Evolutionary conservation across 37 sponge, comb jelly and placozoan species (phyloP), one percentile per base, ranked within the genome.

Genomic region (Spongia lamella): DNA sequence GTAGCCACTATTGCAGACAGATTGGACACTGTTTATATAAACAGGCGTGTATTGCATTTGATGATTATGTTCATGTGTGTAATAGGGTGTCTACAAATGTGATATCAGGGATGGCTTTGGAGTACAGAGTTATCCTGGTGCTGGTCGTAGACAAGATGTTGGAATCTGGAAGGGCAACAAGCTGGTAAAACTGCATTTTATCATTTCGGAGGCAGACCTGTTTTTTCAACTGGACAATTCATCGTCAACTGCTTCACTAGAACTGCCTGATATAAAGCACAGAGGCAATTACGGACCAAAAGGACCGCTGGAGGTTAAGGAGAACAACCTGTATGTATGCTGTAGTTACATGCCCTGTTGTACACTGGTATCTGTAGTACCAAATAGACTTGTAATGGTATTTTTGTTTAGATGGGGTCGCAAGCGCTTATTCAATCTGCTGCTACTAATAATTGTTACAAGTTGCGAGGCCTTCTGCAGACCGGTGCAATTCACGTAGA

Each of bases 61-160:
- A 52, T n/a, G n/a, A n/a, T n/a, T n/a, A n/a, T n/a, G n/a, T 77
- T 11, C 21, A 60, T 53, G 22, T 15, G 15, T 79, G 22, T 53
- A 3, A 20, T 66, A 92, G 93, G 93, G 93, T 9, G 61, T 56
- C 53, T 92, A 92, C 56, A 61, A 68, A 38, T 50, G 51, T 64
- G 91, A 88, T 61, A 61, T 63, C 24, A 50, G 95, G 66, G 66
- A 76, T 68, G 95, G 95, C 25, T 84, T 89, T 32, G 94, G 94
- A 38, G 72, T 68, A n/a, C 19, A 83, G 49, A 83, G 80, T 17
- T 91, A 91, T 55, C 63, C 73, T 35, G 84, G 75, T 9, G 80
- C 77, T 19, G 47, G 47, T 43, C 47, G 47, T 43, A 36, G 75
- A 22, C 84, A 87, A 32, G 95, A 94, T 53, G 79, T 84, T 27